Evolutionary conservation across 2,113 vertebrate species (phyloP), one percentile per base, ranked within the genome.

Genomic region (Corvus hawaiiensis): DNA sequence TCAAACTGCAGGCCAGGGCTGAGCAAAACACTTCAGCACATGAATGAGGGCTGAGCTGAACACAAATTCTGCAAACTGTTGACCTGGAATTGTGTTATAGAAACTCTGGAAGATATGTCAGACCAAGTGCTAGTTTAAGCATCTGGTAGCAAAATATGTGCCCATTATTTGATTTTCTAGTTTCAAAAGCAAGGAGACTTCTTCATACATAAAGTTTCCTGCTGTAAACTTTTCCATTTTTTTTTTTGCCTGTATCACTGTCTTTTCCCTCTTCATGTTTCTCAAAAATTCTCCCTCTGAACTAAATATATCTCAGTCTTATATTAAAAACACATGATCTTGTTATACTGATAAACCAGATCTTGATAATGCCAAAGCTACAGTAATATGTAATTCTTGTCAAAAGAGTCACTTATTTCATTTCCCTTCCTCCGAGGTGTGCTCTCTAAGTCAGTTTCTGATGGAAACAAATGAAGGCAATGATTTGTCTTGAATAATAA

Each of bases 401-500:
- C 71, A 76, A 89, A 93, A 84, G 81, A 82, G 61, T 85, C 72
- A 89, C 82, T 94, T 91, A 89, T 75, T 97, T 91, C 35, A 94
- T 94, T 97, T 92, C 78, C 84, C 84, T 81, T 93, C 82, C 84
- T 91, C 39, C 30, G 81, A 96, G 89, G 92, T 84, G 71, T 22
- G 48, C 79, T 90, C 82, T 96, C 62, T 71, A 54, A 69, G 66
- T 91, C 15, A 1, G 62, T 69, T 96, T 96, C 91, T 95, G 92
- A 85, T 92, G 63, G 79, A 95, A 96, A 92, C 80, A 94, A 94
- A 94, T 73, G 93, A 93, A 95, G 86, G 90, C 43, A 11, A 73
- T 87, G 87, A 94, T 97, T 95, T 91, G 43, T 64, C 85, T 96
- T 94, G 91, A 93, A 96, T 95, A 97, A 97, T 97, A 97, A 95